Base-by-base conservation (phyloP, 2,113 vertebrate species). In the Embiotoca jacksoni region DNA sequence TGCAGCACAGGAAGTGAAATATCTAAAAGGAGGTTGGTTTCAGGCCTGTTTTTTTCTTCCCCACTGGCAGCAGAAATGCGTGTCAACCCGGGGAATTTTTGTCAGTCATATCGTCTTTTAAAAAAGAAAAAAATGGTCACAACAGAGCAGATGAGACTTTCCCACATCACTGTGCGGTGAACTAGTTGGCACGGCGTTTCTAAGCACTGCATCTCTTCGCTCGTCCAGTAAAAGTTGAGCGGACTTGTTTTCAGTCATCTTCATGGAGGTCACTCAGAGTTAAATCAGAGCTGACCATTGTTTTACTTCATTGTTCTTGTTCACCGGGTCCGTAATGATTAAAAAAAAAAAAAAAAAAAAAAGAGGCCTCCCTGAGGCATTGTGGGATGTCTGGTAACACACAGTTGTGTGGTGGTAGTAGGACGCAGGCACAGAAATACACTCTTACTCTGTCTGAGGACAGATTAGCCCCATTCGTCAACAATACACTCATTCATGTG, bases 1-100 rank as follows among this genome's bases (percentile, higher is more conserved):
- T 6, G 67, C 32, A 55, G 76, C 72, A 60, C 75, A 89, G 81
- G 83, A 92, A 88, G 39, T 85, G 30, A 78, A 30, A 71, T n/a
- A 55, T 70, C 75, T 61, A 75, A 75, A 80, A 84, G 33, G 41
- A 71, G 58, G 47, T 56, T n/a, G 11, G 62, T 86, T 81, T 84
- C 54, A 44, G 30, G 44, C n/a, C 10, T 15, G 4, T 72, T 68
- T 61, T 6, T 77, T 23, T 62, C 56, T 62, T 72, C 77, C 46
- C 41, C 6, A 31, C 57, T 75, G 75, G 74, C 70, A 72, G 46
- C 31, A 78, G 14, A 71, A 61, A 73, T 33, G 58, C 49, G 35
- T 71, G 30, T 41, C 14, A 14, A 47, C 32, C 2, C 3, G 73
- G 87, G 80, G 69, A 5, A 31, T 80, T 87, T 85, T 74, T 81